phyloP scores from a whole-genome alignment of 2,113 vertebrate genomes.

The Nanorana parkeri region DNA sequence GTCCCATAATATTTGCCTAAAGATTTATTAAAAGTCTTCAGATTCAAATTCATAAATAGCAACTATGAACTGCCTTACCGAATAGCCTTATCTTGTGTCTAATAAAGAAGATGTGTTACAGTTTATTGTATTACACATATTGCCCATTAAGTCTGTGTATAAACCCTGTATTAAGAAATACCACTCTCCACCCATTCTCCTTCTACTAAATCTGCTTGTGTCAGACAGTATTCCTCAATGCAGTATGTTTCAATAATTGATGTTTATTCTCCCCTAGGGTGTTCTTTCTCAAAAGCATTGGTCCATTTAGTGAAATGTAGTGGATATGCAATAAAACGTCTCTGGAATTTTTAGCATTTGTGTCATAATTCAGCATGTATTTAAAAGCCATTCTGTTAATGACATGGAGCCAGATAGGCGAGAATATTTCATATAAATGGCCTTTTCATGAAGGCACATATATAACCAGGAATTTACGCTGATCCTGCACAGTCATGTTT shows the following conservation, averaged over 20 bases:
- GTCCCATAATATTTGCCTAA: no score
- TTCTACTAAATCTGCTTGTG: constrained; percentile 33
- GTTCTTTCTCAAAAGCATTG: constrained; percentile 50
- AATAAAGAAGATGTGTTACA: not conserved
- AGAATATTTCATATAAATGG: constrained; percentile 50
- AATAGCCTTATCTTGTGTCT: not conserved
- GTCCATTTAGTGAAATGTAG: constrained; percentile 53
- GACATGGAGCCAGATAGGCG: constrained; percentile 46
- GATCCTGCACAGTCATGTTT: constrained; percentile 29
- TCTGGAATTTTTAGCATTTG: constrained; percentile 39
- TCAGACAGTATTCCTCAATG: constrained; percentile 34
- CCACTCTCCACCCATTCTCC: constrained; percentile 10
- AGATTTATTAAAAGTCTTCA: no score
- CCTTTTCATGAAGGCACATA: constrained; percentile 37
- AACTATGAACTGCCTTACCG: no score
- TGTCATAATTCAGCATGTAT: constrained; percentile 56
- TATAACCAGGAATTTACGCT: constrained; percentile 46
- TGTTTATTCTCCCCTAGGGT: constrained; percentile 53
- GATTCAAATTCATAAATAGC: no score
- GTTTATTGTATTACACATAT: constrained; percentile 9
- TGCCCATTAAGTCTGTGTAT: constrained; percentile 1
- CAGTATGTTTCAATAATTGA: constrained; percentile 49
- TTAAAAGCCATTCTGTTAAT: constrained; percentile 50
- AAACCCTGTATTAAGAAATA: not conserved
- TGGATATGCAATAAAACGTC: constrained; percentile 57